These are phyloP conservation scores for Jacana jacana DNA, from an alignment of 2,113 vertebrate genomes.

Conservation along the genomic window DNA sequence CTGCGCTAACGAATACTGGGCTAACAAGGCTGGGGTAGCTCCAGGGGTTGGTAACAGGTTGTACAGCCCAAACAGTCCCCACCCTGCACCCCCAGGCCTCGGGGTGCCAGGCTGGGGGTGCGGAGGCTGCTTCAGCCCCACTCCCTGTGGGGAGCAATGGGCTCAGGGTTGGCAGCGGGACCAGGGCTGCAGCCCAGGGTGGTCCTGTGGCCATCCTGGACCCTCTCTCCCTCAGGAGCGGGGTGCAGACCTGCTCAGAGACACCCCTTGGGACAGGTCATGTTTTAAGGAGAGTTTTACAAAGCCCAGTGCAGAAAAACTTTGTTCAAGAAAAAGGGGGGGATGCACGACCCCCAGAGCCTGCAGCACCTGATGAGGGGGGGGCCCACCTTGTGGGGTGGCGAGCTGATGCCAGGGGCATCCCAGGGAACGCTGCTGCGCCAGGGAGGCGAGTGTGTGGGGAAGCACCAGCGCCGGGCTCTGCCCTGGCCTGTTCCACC, in stretches of 20 bases:
- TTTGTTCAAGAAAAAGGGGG: neutral
- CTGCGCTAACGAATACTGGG: neutral
- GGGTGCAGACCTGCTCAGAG: neutral
- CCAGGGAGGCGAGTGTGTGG: neutral
- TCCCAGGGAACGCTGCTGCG: fast-evolving
- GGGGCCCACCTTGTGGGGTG: neutral
- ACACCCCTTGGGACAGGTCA: neutral
- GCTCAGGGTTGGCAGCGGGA: fast-evolving
- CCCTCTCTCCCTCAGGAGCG: neutral
- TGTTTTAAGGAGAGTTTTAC: neutral
- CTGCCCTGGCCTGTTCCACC: conserved; percentile 17
- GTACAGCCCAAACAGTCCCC: neutral
- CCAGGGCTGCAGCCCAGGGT: neutral
- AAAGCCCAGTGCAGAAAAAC: neutral
- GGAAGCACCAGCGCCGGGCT: neutral
- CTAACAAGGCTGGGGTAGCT: neutral
- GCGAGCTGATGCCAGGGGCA: fast-evolving
- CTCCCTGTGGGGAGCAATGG: fast-evolving
- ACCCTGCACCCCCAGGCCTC: neutral
- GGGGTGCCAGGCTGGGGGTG: fast-evolving
- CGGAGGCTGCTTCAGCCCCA: neutral
- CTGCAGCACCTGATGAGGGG: fast-evolving
- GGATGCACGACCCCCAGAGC: neutral
- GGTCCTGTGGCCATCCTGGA: fast-evolving
- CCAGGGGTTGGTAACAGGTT: conserved; percentile 40